A percentile compares a stretch with the other conserved stretches of the same genome.
These are phyloP conservation scores for Catharus fuscescens DNA, from an alignment of 2,113 vertebrate species.

Conservation along the genomic window DNA sequence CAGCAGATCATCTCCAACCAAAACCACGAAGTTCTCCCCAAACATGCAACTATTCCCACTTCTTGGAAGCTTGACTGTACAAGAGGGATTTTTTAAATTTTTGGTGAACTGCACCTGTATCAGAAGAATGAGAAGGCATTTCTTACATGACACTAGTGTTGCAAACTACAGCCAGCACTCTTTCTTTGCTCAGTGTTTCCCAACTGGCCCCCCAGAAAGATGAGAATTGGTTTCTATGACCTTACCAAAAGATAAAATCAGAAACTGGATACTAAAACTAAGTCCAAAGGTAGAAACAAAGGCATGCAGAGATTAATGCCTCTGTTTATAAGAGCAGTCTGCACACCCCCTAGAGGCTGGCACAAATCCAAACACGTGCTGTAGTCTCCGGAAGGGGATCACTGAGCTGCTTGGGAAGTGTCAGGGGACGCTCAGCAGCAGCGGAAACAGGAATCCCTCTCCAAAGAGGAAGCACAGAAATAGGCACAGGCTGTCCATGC, in stretches of 20 bases:
- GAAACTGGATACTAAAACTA: neutral
- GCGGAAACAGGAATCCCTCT: neutral
- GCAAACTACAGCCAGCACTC: neutral
- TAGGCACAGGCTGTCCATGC: neutral
- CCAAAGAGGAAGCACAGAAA: neutral
- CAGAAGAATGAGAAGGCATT: neutral
- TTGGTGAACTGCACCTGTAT: neutral
- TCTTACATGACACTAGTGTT: fast-evolving
- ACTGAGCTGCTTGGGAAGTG: neutral
- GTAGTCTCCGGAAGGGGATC: fast-evolving
- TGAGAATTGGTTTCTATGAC: neutral
- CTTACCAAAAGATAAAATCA: neutral
- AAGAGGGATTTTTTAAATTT: neutral
- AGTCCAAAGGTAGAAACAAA: neutral
- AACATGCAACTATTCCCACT: neutral
- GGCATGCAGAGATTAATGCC: neutral
- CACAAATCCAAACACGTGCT: neutral
- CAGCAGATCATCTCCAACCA: neutral
- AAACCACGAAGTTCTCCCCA: neutral
- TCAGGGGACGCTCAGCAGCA: neutral
- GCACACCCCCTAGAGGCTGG: fast-evolving
- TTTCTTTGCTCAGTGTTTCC: neutral
- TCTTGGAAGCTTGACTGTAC: neutral
- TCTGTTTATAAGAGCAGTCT: neutral
- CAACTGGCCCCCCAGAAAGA: neutral